Conservation (phyloP, 2,113 vertebrate genomes). For the Lampris megalopsis region DNA sequence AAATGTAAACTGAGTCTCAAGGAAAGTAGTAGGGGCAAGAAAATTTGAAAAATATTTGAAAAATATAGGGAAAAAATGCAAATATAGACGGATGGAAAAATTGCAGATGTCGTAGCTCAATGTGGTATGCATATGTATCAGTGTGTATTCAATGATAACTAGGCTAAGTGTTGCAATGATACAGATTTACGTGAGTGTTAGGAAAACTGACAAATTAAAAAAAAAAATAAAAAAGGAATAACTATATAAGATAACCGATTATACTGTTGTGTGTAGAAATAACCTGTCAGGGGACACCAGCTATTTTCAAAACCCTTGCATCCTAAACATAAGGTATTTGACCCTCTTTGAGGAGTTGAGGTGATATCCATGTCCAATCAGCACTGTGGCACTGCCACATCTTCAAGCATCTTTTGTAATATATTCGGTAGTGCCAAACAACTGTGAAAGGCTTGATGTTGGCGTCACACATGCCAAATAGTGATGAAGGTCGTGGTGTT, state of each 20-base stretch:
- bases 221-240: not conserved
- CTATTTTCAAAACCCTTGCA: not conserved
- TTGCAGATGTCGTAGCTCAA: not conserved
- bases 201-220: constrained; percentile 1
- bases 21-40: not conserved
- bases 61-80: not conserved
- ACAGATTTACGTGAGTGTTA: not conserved
- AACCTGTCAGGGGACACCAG: not conserved
- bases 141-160: not conserved
- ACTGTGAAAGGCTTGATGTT: not conserved
- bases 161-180: not conserved
- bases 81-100: not conserved
- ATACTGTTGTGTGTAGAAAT: not conserved
- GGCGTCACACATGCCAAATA: not conserved
- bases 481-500: not conserved
- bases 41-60: not conserved
- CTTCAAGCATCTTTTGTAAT: not conserved
- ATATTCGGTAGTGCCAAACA: constrained; percentile 4
- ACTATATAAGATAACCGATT: not conserved
- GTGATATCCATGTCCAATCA: not conserved
- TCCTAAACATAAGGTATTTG: not conserved
- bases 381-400: not conserved
- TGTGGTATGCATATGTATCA: not conserved
- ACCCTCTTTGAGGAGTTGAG: constrained; percentile 6
- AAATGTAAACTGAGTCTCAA: constrained; percentile 2